Conservation (phyloP, 2,797 vertebrate species). For the Carapus acus region DNA sequence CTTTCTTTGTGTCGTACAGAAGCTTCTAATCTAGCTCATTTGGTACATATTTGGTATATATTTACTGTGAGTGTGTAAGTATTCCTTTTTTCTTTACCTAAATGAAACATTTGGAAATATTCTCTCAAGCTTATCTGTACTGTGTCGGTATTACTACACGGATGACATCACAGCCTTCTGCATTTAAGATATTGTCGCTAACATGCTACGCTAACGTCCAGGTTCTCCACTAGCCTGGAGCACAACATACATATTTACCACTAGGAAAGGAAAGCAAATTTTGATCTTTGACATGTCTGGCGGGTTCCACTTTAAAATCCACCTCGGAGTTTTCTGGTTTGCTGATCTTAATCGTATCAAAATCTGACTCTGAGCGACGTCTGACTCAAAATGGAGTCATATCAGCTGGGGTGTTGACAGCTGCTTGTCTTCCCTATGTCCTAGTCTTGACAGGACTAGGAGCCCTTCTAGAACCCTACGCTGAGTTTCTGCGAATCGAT, state of each 20-base stretch:
- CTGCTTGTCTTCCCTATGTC: background rate
- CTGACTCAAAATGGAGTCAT: background rate
- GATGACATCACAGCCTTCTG: slow-evolving; percentile 20
- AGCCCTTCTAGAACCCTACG: too few relatives aligned
- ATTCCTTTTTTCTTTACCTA: slow-evolving; percentile 32
- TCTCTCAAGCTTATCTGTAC: slow-evolving; percentile 19
- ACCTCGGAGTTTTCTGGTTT: too few relatives aligned
- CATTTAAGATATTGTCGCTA: slow-evolving; percentile 21
- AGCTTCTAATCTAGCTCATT: slow-evolving; percentile 38
- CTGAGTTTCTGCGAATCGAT: too few relatives aligned
- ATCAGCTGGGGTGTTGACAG: slow-evolving; percentile 15
- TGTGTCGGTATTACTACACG: slow-evolving; percentile 26
- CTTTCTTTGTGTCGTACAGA: slow-evolving; percentile 4
- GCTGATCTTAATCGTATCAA: too few relatives aligned
- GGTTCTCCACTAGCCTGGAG: too few relatives aligned
- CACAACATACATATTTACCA: too few relatives aligned
- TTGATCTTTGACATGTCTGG: too few relatives aligned
- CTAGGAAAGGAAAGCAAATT: too few relatives aligned
- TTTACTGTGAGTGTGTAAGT: slow-evolving; percentile 28
- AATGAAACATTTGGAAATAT: slow-evolving; percentile 32
- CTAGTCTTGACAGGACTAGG: too few relatives aligned
- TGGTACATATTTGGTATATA: slow-evolving; percentile 42
- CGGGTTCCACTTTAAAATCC: too few relatives aligned
- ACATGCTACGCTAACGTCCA: too few relatives aligned
- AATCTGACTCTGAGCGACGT: background rate